phyloP scores from a whole-genome alignment of 2,113 vertebrate genomes.

The Cheilinus undulatus region DNA sequence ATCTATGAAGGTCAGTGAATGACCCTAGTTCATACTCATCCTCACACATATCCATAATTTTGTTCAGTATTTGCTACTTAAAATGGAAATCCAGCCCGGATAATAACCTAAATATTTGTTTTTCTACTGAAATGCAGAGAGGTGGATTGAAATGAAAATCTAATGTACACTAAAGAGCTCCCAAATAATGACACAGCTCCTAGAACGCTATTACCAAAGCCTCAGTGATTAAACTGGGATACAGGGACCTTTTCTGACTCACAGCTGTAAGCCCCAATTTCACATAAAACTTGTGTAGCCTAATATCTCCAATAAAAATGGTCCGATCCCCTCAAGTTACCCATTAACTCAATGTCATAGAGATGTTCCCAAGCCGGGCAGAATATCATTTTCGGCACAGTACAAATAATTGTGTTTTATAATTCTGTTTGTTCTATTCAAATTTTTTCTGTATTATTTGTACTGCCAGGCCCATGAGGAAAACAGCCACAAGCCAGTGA shows the following conservation, averaged over 20 bases:
- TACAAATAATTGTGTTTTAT: constrained; percentile 23
- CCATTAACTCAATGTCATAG: constrained; percentile 23
- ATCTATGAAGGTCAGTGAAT: constrained; percentile 29
- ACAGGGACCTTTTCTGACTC: constrained; percentile 14
- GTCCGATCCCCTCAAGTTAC: constrained; percentile 7
- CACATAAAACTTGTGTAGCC: constrained; percentile 17
- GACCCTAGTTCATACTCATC: constrained; percentile 2
- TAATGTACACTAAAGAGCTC: constrained; percentile 19
- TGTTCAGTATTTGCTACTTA: too few relatives aligned
- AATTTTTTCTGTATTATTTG: constrained; percentile 32
- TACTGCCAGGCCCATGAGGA: constrained; percentile 3
- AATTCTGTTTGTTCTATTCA: constrained; percentile 36
- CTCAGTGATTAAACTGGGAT: constrained; percentile 16
- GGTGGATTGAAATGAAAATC: neutral
- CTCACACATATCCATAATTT: neutral
- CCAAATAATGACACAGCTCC: neutral
- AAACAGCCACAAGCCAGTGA: constrained; percentile 8
- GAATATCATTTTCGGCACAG: constrained; percentile 14
- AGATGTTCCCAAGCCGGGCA: constrained; percentile 4
- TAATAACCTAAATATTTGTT: too few relatives aligned
- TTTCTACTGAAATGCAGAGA: neutral
- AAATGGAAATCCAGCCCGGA: neutral
- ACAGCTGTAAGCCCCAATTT: constrained; percentile 16
- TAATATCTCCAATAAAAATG: constrained; percentile 12
- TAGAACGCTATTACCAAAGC: neutral